Conservation (phyloP, 2,113 vertebrate species). For the Engystomops pustulosus region DNA sequence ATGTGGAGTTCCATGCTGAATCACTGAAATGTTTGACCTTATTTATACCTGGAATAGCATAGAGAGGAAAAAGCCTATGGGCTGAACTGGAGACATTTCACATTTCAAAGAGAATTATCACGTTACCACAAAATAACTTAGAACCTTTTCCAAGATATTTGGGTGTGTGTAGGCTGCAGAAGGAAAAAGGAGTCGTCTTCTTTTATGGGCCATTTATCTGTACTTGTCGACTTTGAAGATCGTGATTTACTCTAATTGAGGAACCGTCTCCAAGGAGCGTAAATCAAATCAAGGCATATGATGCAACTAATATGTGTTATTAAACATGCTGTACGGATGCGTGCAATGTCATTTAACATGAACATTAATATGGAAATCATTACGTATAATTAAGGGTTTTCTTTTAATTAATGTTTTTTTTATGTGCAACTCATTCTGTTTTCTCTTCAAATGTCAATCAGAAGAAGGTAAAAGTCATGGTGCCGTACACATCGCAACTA, state of each 20-base stretch:
- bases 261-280: constrained; percentile 59
- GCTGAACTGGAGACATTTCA: constrained; percentile 60
- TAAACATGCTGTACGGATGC: constrained; percentile 58
- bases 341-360: constrained; percentile 22
- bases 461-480: neutral
- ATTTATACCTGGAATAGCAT: constrained; percentile 63
- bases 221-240: constrained; percentile 63
- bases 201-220: constrained; percentile 62
- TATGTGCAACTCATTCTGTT: neutral
- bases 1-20: constrained; percentile 57
- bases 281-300: constrained; percentile 59
- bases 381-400: neutral
- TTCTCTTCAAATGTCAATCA: neutral
- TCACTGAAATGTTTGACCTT: constrained; percentile 66
- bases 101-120: constrained; percentile 59
- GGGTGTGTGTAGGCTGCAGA: constrained; percentile 54
- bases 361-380: constrained; percentile 28
- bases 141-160: constrained; percentile 62
- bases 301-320: constrained; percentile 54
- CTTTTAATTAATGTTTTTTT: constrained; percentile 11
- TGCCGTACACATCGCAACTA: no score
- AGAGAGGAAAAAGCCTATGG: constrained; percentile 63
- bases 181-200: constrained; percentile 62
- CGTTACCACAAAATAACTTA: constrained; percentile 60
- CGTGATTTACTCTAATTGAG: constrained; percentile 65